Conservation (phyloP, 1,140 invertebrate genomes). For the Augochlora pura region DNA sequence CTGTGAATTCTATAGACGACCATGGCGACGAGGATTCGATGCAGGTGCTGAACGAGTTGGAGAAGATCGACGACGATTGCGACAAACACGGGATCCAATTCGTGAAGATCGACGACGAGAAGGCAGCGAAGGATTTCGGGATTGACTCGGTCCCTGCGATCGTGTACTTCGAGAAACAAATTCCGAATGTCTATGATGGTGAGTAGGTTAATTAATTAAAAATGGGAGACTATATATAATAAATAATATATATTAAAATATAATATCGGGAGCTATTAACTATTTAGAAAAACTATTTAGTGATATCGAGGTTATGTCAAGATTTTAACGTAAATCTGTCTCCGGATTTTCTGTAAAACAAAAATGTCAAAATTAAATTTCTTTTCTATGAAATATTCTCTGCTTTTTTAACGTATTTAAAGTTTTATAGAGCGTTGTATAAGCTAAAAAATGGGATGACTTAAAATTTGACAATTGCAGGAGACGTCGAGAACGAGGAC, state of each 20-base stretch:
- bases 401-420: background rate
- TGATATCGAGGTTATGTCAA: no score
- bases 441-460: background rate
- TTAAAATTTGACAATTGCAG: slow-evolving; percentile 75
- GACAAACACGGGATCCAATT: slow-evolving; percentile 96
- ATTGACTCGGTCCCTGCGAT: slow-evolving; percentile 92
- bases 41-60: slow-evolving; percentile 90
- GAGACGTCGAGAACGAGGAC: slow-evolving; percentile 94
- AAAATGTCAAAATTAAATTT: no score
- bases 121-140: slow-evolving; percentile 91
- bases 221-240: background rate
- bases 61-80: slow-evolving; percentile 96
- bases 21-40: slow-evolving; percentile 92
- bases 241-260: no score
- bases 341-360: no score
- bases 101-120: slow-evolving; percentile 94
- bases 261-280: no score
- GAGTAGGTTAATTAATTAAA: slow-evolving; percentile 57
- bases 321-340: no score
- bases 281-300: no score
- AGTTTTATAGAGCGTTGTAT: background rate
- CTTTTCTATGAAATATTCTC: background rate
- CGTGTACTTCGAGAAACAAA: slow-evolving; percentile 96
- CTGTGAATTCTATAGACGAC: slow-evolving; percentile 84
- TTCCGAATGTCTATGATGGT: slow-evolving; percentile 95